Evolutionary conservation across 2,113 vertebrate genomes (phyloP).

Genomic region (Limnothrissa miodon): DNA sequence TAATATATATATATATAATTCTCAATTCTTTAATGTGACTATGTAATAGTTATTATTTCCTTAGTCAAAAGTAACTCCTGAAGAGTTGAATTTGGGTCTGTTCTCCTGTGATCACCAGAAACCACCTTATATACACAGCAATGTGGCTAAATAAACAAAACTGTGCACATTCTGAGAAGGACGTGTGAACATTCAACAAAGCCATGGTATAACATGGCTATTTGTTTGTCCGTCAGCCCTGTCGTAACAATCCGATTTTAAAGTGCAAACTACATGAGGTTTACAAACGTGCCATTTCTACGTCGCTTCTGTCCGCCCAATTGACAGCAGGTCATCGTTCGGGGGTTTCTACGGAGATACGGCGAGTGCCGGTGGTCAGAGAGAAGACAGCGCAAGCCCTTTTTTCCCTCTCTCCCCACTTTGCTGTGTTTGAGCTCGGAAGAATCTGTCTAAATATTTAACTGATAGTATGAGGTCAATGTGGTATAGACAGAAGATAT

Average conservation of each 20-base stretch:
- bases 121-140: background rate
- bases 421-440: conserved; percentile 16
- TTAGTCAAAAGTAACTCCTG: background rate
- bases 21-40: no score
- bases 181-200: background rate
- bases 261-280: background rate
- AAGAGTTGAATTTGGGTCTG: background rate
- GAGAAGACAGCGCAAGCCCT: background rate
- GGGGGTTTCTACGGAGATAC: background rate
- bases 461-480: conserved; percentile 45
- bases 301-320: background rate
- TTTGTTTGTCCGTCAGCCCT: background rate
- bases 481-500: conserved; percentile 42
- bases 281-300: background rate
- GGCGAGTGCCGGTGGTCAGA: background rate
- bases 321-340: background rate
- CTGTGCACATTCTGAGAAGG: background rate
- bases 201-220: background rate
- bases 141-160: background rate
- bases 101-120: background rate
- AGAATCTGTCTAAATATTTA: conserved; percentile 47
- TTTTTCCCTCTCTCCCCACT: background rate
- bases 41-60: no score
- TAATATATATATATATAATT: no score
- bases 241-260: background rate